Percentiles rank a stretch among this genome's conserved stretches.
phyloP scores from a whole-genome alignment of 2,113 vertebrate species.

The Galbula dea region DNA sequence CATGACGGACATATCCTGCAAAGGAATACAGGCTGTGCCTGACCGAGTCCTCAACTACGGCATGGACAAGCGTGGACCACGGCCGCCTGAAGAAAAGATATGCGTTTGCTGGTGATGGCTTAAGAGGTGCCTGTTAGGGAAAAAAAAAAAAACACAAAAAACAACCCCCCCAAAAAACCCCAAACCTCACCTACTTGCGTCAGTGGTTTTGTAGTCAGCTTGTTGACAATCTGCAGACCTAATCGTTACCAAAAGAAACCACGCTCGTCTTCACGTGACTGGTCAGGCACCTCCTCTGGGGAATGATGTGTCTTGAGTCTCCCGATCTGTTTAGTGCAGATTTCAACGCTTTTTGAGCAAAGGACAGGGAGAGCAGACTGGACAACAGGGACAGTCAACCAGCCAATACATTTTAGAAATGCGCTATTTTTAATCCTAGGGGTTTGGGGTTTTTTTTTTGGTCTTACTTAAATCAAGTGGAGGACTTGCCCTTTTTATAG shows the following conservation, averaged over 20 bases:
- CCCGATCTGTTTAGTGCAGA: background rate
- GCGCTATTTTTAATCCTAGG: rapidly evolving
- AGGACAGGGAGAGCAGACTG: background rate
- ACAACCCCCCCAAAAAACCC: no score
- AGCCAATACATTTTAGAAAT: background rate
- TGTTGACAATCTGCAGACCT: rapidly evolving
- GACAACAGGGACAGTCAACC: background rate
- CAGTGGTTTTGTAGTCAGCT: background rate
- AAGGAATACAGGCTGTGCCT: no score
- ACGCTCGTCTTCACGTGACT: rapidly evolving
- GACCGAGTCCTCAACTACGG: rapidly evolving
- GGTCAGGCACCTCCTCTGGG: rapidly evolving
- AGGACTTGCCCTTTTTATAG: background rate
- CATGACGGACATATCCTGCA: no score
- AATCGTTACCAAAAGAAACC: background rate
- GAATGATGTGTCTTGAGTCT: rapidly evolving
- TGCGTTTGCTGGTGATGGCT: rapidly evolving
- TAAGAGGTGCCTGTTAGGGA: no score
- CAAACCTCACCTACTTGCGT: no score
- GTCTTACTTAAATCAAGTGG: background rate
- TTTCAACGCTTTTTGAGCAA: rapidly evolving
- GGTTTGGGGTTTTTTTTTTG: background rate
- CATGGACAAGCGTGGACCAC: rapidly evolving
- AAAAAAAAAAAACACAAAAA: background rate
- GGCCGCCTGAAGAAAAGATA: rapidly evolving